Conservation (phyloP, 2,888 invertebrate species). For the Meghimatium bilineatum region DNA sequence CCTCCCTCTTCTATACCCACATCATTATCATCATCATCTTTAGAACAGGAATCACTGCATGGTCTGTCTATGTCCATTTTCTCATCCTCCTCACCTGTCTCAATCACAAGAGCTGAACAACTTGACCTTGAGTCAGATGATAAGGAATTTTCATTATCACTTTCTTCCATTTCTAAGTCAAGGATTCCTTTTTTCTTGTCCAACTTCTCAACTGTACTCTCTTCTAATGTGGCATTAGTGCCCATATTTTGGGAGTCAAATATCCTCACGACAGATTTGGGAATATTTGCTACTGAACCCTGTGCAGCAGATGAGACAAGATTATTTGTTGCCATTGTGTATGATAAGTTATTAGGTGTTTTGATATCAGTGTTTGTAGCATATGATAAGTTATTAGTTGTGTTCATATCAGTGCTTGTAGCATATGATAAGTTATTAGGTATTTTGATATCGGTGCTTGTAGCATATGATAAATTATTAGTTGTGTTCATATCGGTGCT, state of each 20-base stretch:
- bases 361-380: neutral
- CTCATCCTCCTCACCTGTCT: constrained; percentile 45
- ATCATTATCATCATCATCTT: constrained; percentile 5
- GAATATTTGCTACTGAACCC: neutral
- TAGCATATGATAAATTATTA: neutral
- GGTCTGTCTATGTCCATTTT: constrained; percentile 17
- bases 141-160: constrained; percentile 30
- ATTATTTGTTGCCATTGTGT: neutral
- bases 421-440: neutral
- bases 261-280: neutral
- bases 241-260: neutral
- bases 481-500: neutral
- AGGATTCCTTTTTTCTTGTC: constrained; percentile 12
- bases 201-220: neutral
- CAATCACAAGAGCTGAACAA: constrained; percentile 40
- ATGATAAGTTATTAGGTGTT: neutral
- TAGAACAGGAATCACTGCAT: constrained; percentile 4
- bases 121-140: constrained; percentile 32
- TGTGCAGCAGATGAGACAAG: neutral
- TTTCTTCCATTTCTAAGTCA: constrained; percentile 20
- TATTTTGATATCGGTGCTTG: neutral
- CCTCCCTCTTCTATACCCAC: neutral
- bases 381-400: neutral
- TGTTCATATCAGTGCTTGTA: neutral
- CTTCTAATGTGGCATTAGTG: neutral